Evolutionary conservation across 35 echinoderm and acorn worm species (phyloP).

Genomic region (Apostichopus parvimensis): DNA sequence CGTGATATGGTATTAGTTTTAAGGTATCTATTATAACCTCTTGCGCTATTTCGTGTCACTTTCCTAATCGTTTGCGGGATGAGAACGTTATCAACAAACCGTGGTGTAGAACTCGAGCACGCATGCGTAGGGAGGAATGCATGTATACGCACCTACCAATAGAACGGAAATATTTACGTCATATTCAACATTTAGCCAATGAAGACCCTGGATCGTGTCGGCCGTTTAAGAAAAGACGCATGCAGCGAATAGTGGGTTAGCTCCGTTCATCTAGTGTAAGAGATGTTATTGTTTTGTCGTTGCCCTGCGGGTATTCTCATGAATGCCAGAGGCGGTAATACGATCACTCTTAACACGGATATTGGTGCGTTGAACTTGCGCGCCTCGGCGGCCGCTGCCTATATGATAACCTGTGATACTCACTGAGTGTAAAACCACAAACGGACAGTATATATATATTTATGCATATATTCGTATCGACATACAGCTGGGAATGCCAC

Average conservation of each 20-base stretch:
- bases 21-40: not conserved
- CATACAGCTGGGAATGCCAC: too few species aligned
- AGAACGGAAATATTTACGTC: constrained; percentile 16
- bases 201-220: not conserved
- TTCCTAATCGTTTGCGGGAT: too few species aligned
- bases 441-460: too few species aligned
- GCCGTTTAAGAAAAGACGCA: constrained; percentile 10
- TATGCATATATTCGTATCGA: too few species aligned
- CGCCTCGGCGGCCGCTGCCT: too few species aligned
- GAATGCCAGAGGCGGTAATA: constrained; percentile 9
- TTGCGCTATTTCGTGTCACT: too few species aligned
- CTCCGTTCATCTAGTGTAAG: constrained; percentile 21
- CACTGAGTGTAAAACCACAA: too few species aligned
- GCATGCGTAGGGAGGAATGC: not conserved
- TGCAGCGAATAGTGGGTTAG: not conserved
- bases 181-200: constrained; percentile 44
- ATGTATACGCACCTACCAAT: not conserved
- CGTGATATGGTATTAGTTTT: constrained; percentile 6
- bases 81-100: not conserved
- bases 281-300: constrained; percentile 30
- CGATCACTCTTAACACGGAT: constrained; percentile 17
- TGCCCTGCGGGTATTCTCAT: constrained; percentile 11
- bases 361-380: constrained; percentile 30
- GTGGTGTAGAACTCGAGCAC: not conserved
- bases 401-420: too few species aligned